Conservation (phyloP, 2,113 vertebrate genomes). For the Martes martes region DNA sequence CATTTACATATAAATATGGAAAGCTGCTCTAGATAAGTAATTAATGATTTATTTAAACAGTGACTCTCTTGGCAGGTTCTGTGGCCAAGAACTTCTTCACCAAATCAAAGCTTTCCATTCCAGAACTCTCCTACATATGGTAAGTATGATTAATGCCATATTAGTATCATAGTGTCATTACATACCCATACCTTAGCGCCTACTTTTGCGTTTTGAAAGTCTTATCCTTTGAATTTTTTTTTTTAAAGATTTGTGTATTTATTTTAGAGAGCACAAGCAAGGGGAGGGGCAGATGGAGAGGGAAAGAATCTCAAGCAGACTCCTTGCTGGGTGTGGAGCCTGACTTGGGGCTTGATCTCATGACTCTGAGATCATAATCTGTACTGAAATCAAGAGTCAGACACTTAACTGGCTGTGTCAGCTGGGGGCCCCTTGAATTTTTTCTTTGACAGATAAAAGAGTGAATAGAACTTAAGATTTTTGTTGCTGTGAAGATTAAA, state of each 20-base stretch:
- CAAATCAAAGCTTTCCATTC: conserved; percentile 97
- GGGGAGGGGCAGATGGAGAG: background rate
- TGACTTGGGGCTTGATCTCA: background rate
- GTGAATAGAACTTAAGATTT: background rate
- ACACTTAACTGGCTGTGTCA: background rate
- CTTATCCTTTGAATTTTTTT: conserved; percentile 12
- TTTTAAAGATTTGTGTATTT: background rate
- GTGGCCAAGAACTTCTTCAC: conserved; percentile 98
- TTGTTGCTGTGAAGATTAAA: conserved; percentile 26
- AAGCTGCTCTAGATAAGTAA: conserved; percentile 40
- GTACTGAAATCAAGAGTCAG: background rate
- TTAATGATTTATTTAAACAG: conserved; percentile 48
- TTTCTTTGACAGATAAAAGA: background rate
- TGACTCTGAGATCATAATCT: background rate
- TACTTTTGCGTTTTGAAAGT: background rate
- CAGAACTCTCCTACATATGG: conserved; percentile 98
- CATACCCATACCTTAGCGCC: background rate
- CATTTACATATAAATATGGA: conserved; percentile 7
- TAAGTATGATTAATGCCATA: conserved; percentile 77
- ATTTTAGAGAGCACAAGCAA: background rate
- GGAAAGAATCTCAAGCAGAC: background rate
- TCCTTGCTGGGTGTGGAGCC: background rate
- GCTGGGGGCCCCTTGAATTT: background rate
- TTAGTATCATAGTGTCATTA: background rate
- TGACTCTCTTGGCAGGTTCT: conserved; percentile 84